Evolutionary conservation across 2,888 invertebrate species (phyloP).

Genomic region (Entomobrya proxima): DNA sequence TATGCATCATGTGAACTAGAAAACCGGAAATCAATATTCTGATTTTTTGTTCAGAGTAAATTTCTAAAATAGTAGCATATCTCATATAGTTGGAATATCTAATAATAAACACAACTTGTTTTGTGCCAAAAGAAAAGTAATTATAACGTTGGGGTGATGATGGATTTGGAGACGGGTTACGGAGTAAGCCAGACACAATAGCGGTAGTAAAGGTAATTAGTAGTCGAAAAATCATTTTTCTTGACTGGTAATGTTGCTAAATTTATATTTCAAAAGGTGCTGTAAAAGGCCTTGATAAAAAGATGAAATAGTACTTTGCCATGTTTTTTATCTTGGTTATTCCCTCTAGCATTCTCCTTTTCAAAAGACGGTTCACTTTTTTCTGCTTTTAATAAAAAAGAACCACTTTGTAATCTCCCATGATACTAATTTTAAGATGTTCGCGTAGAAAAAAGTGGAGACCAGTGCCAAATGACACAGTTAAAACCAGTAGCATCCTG

Average conservation of each 20-base stretch:
- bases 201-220: no score
- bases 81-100: not conserved
- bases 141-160: no score
- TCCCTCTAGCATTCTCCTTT: not conserved
- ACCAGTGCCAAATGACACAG: conserved; percentile 68
- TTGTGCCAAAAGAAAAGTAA: no score
- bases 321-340: not conserved
- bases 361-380: not conserved
- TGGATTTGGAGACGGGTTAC: no score
- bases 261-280: no score
- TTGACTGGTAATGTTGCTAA: no score
- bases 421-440: conserved; percentile 59
- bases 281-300: no score
- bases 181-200: no score
- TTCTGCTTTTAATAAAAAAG: conserved; percentile 4
- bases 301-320: no score
- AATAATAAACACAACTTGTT: not conserved
- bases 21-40: conserved; percentile 37
- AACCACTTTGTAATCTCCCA: conserved; percentile 25
- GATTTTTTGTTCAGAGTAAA: not conserved
- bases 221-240: no score
- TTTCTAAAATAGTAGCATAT: not conserved
- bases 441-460: conserved; percentile 31
- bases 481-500: conserved; percentile 65
- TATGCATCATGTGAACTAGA: conserved; percentile 22